phyloP scores from a whole-genome alignment of 2,888 invertebrate species.

The Drosophila dives region DNA sequence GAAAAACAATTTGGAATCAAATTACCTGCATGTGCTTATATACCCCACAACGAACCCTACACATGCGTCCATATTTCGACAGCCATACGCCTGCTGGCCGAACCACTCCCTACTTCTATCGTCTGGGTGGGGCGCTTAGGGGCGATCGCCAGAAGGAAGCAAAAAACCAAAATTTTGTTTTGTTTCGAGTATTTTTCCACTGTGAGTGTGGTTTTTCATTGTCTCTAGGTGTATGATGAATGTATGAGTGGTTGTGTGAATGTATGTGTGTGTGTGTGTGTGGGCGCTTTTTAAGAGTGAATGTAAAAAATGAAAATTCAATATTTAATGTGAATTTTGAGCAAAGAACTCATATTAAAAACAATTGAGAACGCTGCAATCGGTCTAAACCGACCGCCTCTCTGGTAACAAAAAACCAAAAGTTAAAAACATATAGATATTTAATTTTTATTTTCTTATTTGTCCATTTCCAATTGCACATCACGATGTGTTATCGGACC shows the following conservation, averaged over 20 bases:
- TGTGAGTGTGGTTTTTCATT: background rate
- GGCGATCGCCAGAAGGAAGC: slow-evolving; percentile 43
- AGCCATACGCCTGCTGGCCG: background rate
- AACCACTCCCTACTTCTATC: background rate
- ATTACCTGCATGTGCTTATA: slow-evolving; percentile 61
- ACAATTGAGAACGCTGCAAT: background rate
- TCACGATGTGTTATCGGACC: background rate
- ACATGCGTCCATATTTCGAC: slow-evolving; percentile 1
- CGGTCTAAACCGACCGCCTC: background rate
- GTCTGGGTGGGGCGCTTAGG: slow-evolving; percentile 2
- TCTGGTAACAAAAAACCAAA: background rate
- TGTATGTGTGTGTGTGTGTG: background rate
- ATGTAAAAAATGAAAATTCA: slow-evolving; percentile 61
- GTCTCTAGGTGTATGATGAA: slow-evolving; percentile 11
- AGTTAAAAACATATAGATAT: background rate
- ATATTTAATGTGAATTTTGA: slow-evolving; percentile 62
- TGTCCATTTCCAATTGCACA: background rate
- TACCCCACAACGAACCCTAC: slow-evolving; percentile 47
- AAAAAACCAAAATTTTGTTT: slow-evolving; percentile 59
- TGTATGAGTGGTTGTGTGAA: background rate
- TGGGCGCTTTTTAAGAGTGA: slow-evolving; percentile 35
- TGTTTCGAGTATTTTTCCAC: slow-evolving; percentile 44
- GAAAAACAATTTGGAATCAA: slow-evolving; percentile 56
- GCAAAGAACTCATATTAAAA: slow-evolving; percentile 30
- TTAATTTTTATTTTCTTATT: background rate